Percentiles rank a stretch among this genome's conserved stretches.
Conservation (phyloP, 1,140 invertebrate genomes). For the Papilio polytes region DNA sequence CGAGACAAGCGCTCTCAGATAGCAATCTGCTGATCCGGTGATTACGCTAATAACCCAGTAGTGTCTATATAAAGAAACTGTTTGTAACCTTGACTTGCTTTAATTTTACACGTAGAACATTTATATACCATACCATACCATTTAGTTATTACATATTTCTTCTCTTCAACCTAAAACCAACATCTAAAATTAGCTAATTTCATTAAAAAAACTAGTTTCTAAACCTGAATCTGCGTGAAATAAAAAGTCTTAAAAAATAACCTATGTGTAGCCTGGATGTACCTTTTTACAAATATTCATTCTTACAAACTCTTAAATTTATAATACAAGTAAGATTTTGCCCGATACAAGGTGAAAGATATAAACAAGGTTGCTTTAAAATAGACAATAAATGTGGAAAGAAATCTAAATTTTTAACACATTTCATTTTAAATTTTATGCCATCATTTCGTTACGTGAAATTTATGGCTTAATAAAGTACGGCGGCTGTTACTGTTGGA, state of each 20-base stretch:
- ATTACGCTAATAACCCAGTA: slow-evolving; percentile 10
- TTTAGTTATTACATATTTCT: too few species aligned
- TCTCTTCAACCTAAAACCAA: too few species aligned
- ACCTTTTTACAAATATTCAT: neutral
- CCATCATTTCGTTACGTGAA: slow-evolving; percentile 7
- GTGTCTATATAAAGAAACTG: neutral
- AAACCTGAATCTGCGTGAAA: too few species aligned
- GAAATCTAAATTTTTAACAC: neutral
- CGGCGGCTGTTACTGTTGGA: neutral
- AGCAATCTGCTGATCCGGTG: slow-evolving; percentile 14
- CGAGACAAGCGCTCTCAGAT: neutral
- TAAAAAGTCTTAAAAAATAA: too few species aligned
- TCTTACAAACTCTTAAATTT: neutral
- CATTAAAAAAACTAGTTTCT: too few species aligned
- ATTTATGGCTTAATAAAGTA: slow-evolving; percentile 18
- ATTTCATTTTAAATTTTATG: slow-evolving; percentile 19
- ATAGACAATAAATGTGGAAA: neutral
- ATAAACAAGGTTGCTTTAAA: neutral
- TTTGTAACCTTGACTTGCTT: slow-evolving; percentile 1
- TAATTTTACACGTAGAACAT: too few species aligned
- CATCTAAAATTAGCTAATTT: too few species aligned
- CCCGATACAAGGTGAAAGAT: neutral
- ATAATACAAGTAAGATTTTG: neutral
- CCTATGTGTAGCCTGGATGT: too few species aligned
- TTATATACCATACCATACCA: too few species aligned